These are phyloP conservation scores for Ctenoplectra terminalis DNA, from an alignment of 1,140 invertebrate species.

Conservation along the genomic window DNA sequence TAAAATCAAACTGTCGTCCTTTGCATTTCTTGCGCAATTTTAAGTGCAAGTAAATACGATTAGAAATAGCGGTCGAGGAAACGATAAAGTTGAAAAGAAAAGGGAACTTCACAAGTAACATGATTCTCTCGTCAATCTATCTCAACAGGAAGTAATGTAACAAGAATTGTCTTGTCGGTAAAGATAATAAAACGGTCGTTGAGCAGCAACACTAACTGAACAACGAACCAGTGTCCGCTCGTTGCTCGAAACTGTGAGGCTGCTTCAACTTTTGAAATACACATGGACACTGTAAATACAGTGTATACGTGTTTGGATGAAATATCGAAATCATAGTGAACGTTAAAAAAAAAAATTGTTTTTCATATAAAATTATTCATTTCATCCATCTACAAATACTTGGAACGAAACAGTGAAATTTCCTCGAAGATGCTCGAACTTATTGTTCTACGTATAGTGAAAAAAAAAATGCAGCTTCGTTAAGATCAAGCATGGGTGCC, in stretches of 20 bases:
- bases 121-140: background rate
- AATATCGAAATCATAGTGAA: no score
- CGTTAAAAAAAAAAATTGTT: no score
- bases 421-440: background rate
- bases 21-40: background rate
- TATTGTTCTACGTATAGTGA: background rate
- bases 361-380: no score
- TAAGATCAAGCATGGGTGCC: background rate
- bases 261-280: no score
- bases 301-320: no score
- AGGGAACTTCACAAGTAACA: no score
- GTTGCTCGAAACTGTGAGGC: no score
- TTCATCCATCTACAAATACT: no score
- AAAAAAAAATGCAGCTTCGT: no score
- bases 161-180: background rate
- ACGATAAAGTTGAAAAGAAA: background rate
- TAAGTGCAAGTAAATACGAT: background rate
- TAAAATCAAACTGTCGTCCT: no score
- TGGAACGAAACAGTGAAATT: conserved; percentile 22
- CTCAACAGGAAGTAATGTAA: conserved; percentile 13
- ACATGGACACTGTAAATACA: no score
- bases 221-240: no score
- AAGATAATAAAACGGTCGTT: conserved; percentile 30
- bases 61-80: background rate
- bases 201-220: background rate